These are phyloP conservation scores for Drosophila multiciliata DNA, from an alignment of 2,888 invertebrate species.

Conservation along the genomic window DNA sequence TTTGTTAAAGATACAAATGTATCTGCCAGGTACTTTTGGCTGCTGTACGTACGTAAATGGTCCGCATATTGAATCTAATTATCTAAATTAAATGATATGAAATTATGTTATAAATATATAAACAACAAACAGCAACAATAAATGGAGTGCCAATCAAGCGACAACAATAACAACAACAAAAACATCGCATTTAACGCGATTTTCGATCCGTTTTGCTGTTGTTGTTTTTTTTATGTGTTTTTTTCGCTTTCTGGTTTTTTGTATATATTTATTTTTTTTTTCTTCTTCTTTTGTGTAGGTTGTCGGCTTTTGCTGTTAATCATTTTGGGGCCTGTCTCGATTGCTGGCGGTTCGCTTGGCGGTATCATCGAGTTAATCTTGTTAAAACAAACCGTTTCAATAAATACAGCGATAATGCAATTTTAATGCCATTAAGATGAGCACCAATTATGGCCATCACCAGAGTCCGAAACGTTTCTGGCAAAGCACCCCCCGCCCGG, in stretches of 20 bases:
- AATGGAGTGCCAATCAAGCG: conserved; percentile 47
- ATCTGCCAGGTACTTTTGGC: conserved; percentile 46
- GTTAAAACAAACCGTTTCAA: conserved; percentile 82
- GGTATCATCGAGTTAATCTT: conserved; percentile 77
- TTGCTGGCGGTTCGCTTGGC: conserved; percentile 40
- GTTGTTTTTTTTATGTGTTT: conserved; percentile 2
- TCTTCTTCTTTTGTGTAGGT: conserved; percentile 27
- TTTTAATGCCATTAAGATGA: conserved; percentile 84
- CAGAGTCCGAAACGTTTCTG: conserved; percentile 46
- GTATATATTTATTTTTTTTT: not conserved
- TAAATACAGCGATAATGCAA: conserved; percentile 83
- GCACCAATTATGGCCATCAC: conserved; percentile 83
- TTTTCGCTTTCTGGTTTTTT: conserved; percentile 2
- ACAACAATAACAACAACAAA: conserved; percentile 29
- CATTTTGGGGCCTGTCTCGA: conserved; percentile 70
- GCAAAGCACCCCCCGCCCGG: not conserved
- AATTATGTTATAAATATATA: conserved; percentile 75
- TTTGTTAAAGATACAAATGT: conserved; percentile 59
- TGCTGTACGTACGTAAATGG: conserved; percentile 52
- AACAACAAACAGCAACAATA: conserved; percentile 20
- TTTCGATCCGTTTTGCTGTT: conserved; percentile 42
- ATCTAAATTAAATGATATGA: conserved; percentile 75
- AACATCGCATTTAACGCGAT: conserved; percentile 60
- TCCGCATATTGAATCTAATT: conserved; percentile 73
- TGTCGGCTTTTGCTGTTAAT: conserved; percentile 69